Percentiles rank a stretch among this genome's conserved stretches.
phyloP scores from a whole-genome alignment of 2,113 vertebrate genomes.

The Cyprinus carpio region DNA sequence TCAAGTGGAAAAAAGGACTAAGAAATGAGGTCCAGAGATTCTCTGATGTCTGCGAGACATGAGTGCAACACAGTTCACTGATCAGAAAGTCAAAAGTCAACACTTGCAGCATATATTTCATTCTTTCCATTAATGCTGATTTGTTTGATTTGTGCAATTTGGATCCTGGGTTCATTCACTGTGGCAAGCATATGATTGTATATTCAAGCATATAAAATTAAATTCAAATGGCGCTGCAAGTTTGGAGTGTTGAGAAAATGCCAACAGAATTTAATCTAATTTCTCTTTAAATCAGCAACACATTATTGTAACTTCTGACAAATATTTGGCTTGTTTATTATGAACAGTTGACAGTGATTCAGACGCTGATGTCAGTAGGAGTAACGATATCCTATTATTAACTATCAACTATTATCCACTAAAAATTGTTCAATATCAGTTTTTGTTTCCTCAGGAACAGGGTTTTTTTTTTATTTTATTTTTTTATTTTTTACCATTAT shows the following conservation, averaged over 20 bases:
- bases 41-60: constrained; percentile 36
- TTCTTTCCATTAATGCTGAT: constrained; percentile 8
- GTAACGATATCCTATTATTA: neutral
- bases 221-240: no score
- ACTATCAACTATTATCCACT: neutral
- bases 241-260: no score
- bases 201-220: no score
- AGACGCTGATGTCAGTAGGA: neutral
- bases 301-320: neutral
- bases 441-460: neutral
- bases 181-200: neutral
- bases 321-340: neutral
- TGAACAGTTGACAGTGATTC: neutral
- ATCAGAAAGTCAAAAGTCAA: constrained; percentile 52
- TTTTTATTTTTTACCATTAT: no score
- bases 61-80: constrained; percentile 5
- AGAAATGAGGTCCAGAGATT: constrained; percentile 49
- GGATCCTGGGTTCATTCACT: neutral
- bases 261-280: no score
- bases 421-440: neutral
- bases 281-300: neutral
- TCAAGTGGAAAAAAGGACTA: constrained; percentile 47
- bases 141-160: constrained; percentile 1
- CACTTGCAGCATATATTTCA: constrained; percentile 35
- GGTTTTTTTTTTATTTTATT: no score